A percentile compares a stretch with the other conserved stretches of the same genome.
Evolutionary conservation across 2,113 vertebrate species (phyloP).

Genomic region (Lophura nycthemera): DNA sequence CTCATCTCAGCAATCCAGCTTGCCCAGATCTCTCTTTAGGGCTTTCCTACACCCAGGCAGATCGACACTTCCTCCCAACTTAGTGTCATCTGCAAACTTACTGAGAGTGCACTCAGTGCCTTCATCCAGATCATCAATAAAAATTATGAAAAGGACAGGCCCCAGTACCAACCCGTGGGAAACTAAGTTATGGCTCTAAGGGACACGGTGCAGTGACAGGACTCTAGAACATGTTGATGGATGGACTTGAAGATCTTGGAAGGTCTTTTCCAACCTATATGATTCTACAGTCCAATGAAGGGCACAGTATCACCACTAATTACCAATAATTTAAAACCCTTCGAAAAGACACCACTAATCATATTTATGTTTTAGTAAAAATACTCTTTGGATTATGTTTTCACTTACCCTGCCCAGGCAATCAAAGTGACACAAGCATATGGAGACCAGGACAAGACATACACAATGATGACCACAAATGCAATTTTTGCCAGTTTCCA

Average conservation of each 20-base stretch:
- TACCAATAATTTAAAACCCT: not conserved
- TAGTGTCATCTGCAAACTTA: no score
- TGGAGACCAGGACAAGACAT: slow-evolving; percentile 77
- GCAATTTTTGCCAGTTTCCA: slow-evolving; percentile 81
- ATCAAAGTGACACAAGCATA: slow-evolving; percentile 79
- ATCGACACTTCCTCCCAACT: no score
- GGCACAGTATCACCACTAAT: not conserved
- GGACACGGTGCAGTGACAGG: not conserved
- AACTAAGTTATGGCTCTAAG: no score
- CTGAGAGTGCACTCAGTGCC: no score
- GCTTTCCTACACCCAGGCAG: no score
- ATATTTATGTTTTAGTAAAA: not conserved
- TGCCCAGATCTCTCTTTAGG: no score
- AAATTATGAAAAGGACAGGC: no score
- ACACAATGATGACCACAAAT: slow-evolving; percentile 76
- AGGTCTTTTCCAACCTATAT: not conserved
- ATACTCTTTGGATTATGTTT: not conserved
- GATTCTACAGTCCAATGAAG: not conserved
- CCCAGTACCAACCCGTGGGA: no score
- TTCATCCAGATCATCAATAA: no score
- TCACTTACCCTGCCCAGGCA: slow-evolving; percentile 77
- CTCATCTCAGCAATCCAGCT: no score
- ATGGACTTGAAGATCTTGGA: not conserved
- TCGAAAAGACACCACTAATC: not conserved
- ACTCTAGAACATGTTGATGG: not conserved